Percentiles rank a stretch among this genome's conserved stretches.
Conservation (phyloP, 2,113 vertebrate genomes). For the Psittacus erithacus region DNA sequence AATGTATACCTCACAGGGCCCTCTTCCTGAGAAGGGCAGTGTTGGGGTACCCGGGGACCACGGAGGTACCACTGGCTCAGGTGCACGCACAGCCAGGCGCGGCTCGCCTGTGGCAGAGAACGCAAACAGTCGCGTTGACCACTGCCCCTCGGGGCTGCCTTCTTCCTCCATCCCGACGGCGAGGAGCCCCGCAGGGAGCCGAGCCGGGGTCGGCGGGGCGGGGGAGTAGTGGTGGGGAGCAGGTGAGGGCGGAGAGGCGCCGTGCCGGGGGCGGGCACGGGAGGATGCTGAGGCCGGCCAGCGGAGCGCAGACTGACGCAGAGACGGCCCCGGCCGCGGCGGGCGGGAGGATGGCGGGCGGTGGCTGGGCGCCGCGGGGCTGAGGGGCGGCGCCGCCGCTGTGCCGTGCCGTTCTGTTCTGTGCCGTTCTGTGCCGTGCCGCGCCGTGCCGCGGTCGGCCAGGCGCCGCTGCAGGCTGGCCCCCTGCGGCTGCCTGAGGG, state of each 20-base stretch:
- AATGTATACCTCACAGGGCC: not conserved
- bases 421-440: not conserved
- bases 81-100: not conserved
- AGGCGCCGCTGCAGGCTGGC: constrained; percentile 72
- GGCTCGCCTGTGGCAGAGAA: not conserved
- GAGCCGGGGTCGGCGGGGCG: not conserved
- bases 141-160: too few relatives aligned
- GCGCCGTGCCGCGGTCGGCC: not conserved
- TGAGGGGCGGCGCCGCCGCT: not conserved
- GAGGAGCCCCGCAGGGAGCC: not conserved
- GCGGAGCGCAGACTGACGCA: constrained; percentile 68
- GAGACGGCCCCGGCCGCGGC: constrained; percentile 21
- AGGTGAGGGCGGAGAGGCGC: not conserved
- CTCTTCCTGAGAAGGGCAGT: not conserved
- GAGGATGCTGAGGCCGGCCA: constrained; percentile 3
- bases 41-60: not conserved
- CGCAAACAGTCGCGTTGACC: not conserved
- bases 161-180: too few relatives aligned
- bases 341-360: not conserved
- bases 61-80: not conserved
- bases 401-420: not conserved
- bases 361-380: not conserved
- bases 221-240: not conserved
- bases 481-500: constrained; percentile 67
- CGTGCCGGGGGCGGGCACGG: not conserved